Evolutionary conservation across 2,113 vertebrate species (phyloP), one percentile per base, ranked within the genome.

Genomic region (Vanacampus margaritifer): DNA sequence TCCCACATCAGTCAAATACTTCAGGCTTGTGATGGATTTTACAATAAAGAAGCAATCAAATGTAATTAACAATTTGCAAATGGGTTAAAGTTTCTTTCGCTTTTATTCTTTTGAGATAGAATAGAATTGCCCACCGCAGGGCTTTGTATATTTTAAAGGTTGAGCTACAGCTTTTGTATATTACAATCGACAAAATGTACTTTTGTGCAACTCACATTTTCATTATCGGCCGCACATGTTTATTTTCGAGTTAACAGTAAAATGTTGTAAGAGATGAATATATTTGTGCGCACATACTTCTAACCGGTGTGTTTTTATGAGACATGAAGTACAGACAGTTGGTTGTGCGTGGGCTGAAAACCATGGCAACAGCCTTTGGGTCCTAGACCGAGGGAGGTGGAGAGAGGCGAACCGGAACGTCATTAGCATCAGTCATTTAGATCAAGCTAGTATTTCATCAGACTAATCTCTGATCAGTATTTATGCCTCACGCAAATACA

Each of bases 301-400:
- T 81, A 81, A 82, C 64, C 77, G 73, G 70, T 78, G 76, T 67
- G 73, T 71, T 75, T 72, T 84, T 86, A 85, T 80, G 81, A 87
- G 80, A 84, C 75, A 75, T 69, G 78, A 82, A 86, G 80, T 85
- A 83, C 86, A 88, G 84, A 84, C 80, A 73, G 83, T 80, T 84
- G 77, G 79, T 75, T 84, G 79, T 84, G 84, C 67, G 87, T 90
- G 80, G 87, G 88, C 69, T 82, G 80, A 79, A 71, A 87, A 86
- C 88, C 77, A 88, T 87, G 83, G 79, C 69, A 75, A 90, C 81
- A 74, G 78, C 84, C 83, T 81, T 81, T 82, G 70, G 68, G 71
- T 81, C 64, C 54, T 65, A 78, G 77, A 85, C 64, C 69, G 41
- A 71, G 54, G 75, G 39, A 71, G 60, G 45, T 54, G 67, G 41